Evolutionary conservation across 37 sponge, comb jelly and placozoan species (phyloP), one percentile per base, ranked within the genome.

Genomic region (Crambe crambe): DNA sequence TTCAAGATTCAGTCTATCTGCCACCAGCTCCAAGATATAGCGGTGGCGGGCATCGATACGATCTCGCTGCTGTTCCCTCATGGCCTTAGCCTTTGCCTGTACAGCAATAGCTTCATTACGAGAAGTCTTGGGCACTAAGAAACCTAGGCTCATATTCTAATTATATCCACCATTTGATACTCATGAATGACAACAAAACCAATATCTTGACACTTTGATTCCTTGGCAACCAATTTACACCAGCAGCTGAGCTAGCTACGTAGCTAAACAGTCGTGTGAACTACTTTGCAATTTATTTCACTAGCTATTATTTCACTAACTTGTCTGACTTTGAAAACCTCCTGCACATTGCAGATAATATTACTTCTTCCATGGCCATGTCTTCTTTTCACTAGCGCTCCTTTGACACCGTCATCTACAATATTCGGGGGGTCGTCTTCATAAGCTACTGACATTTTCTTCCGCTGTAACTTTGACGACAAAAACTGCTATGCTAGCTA

Each of bases 11-110:
- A 95, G 80, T 26, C 72, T 66, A 43, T 70, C 75, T 22, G 93
- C 90, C 26, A 95, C 87, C 9, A 83, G 32, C 22, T 65, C 62
- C 1, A 92, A 3, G 20, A 95, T 76, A 60, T 86, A 92, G 25
- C 73, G 63, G 63, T 95, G 96, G 36, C 90, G 78, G 26, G 59
- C 70, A 30, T 95, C 96, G 77, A 95, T 38, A 34, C 84, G 56
- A 2, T 43, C 23, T 30, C 86, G 68, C 81, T 92, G 89, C 42
- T 56, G 51, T 58, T 95, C 95, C 61, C 86, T 58, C 9, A 73
- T 44, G 34, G 87, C 91, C 68, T 86, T 91, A 2, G 78, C 71
- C 31, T 71, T 74, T 12, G 78, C 63, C 89, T 89, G 75, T 56
- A 77, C 2, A 4, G 76, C 32, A 3, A 59, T 8, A 34, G 79